Base-by-base conservation (phyloP, 2,113 vertebrate species). In the Tyrannus savana region DNA sequence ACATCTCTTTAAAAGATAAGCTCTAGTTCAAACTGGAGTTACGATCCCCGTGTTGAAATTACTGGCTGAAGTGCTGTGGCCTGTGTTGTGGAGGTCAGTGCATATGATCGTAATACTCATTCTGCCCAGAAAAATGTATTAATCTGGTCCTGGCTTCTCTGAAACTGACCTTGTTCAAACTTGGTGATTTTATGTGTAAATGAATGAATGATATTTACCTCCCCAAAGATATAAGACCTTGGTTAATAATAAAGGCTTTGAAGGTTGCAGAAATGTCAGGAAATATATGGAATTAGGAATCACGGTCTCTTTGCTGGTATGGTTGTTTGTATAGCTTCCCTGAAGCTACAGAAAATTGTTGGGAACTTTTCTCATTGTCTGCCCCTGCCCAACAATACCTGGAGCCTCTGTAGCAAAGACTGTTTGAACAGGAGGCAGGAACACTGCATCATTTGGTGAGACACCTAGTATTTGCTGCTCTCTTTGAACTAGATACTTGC, bases 151-250 rank as follows among this genome's bases (percentile, higher is more conserved):
- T 78, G 56, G 49, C 56, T 92, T 31, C 72, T 90, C 56, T 81
- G 41, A 25, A 90, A 58, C 6, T 92, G 90, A 76, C 73, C 49
- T 93, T 93, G 64, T 90, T 91, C 72, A 84, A 81, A 89, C 31
- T 68, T 50, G 10, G 27, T 72, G 83, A 72, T 90, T 94, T 84
- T 80, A 60, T n/a, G 23, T 89, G 44, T 84, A 89, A 94, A 93
- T 0, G 7, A 60, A 75, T 90, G 64, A 94, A 25, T 89, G 56
- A 79, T 79, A 82, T 75, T 95, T 93, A 50, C 44, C 33, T 87
- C 56, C 58, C 37, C 3, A 2, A 86, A 82, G 56, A 39, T 59
- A 56, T 4, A 79, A 80, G 47, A 59, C 47, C 44, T 93, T 80
- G 44, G 14, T 79, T 79, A 81, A 84, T 83, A 91, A 72, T 67